Conservation (phyloP, 2,888 invertebrate species). For the Gryllus longicercus region DNA sequence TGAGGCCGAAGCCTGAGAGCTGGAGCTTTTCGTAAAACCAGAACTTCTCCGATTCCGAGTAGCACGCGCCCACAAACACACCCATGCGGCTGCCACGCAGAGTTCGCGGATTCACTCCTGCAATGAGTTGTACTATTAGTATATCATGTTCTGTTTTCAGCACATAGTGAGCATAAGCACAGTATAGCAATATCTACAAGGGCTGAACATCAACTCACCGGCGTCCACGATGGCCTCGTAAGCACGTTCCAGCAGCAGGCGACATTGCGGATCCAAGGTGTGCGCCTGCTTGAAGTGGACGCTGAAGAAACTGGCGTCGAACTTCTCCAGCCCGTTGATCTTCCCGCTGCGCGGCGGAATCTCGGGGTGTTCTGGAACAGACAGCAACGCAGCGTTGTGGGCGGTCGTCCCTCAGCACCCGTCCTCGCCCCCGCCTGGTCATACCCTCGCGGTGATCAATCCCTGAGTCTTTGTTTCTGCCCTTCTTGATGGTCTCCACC, state of each 20-base stretch:
- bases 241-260: no score
- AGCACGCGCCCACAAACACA: constrained; percentile 74
- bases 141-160: no score
- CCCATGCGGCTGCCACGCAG: constrained; percentile 71
- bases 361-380: constrained; percentile 55
- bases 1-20: constrained; percentile 61
- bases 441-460: no score
- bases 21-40: constrained; percentile 59
- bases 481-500: no score
- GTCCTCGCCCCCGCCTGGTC: no score
- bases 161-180: no score
- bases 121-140: not conserved
- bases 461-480: no score
- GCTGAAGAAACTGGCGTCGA: constrained; percentile 73
- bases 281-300: constrained; percentile 72
- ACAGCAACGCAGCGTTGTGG: no score
- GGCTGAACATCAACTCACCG: constrained; percentile 44
- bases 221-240: constrained; percentile 77
- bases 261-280: constrained; percentile 74
- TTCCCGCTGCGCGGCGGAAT: constrained; percentile 75
- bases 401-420: no score
- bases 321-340: constrained; percentile 65
- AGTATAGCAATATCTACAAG: no score
- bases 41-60: constrained; percentile 72
- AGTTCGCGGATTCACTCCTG: constrained; percentile 63